Evolutionary conservation across 2,888 invertebrate genomes (phyloP), one percentile per base, ranked within the genome.

Genomic region (Caenorhabditis sinica): DNA sequence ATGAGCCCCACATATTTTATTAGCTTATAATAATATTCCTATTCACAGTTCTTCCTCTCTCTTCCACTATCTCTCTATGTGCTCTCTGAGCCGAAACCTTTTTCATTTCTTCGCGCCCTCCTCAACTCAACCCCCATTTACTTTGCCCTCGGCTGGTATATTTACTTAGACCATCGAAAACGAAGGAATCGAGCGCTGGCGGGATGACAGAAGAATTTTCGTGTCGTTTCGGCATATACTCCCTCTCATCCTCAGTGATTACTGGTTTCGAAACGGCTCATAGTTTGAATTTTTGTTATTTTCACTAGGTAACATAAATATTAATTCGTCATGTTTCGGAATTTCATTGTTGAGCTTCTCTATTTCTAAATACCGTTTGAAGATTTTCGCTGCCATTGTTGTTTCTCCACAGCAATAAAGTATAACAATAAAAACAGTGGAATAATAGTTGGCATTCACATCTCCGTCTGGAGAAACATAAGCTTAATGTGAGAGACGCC

Each of bases 141-240:
- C 72, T 72, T 80, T 72, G 72, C 73, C 65, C 72, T 66, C 72
- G 56, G 20, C 53, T 68, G 51, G 33, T 71, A 43, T 76, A 68
- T 81, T 74, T 81, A 81, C 80, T 65, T 56, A 79, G 79, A 79
- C 72, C 79, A 79, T 72, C 79, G 71, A 79, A 79, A 77, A 71
- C 23, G 69, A 40, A 43, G 36, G 60, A 60, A 77, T 43, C 45
- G 74, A 63, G 51, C 60, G 56, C 43, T 49, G 65, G 66, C 60
- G 77, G 56, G 40, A 69, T 56, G 53, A 56, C 56, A 61, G 77
- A 69, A 45, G 60, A 61, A 53, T 72, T 56, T 75, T 25, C 61
- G 60, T 63, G 72, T 72, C 72, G 45, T 63, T 71, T 61, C 69
- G 69, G 68, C 61, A 51, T 58, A 33, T 49, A n/a, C 74, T 53